These are phyloP conservation scores for Crocodylus rhombifer DNA, from an alignment of 2,797 vertebrate genomes.

Conservation along the genomic window DNA sequence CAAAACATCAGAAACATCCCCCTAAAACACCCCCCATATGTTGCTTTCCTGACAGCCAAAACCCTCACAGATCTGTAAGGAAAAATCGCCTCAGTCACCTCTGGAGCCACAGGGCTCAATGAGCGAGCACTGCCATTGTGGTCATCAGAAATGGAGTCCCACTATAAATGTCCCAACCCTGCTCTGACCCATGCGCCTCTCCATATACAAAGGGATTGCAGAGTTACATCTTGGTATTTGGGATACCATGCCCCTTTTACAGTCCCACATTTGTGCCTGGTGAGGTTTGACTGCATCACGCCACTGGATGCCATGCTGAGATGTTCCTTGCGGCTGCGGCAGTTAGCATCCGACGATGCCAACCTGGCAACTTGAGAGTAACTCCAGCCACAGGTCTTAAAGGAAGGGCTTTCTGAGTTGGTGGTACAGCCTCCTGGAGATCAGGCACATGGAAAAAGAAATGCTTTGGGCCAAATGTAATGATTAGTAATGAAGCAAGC, in stretches of 20 bases:
- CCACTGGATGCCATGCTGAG: not conserved
- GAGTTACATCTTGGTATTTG: not conserved
- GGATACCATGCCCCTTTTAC: not conserved
- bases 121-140: too few relatives aligned
- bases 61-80: not conserved
- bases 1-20: not conserved
- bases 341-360: not conserved
- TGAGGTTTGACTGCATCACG: not conserved
- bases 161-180: not conserved
- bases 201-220: not conserved
- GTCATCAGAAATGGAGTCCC: too few relatives aligned
- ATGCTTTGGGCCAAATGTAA: not conserved
- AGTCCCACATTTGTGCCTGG: not conserved
- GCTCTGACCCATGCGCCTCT: not conserved
- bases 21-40: not conserved
- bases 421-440: not conserved
- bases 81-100: not conserved
- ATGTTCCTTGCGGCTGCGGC: not conserved
- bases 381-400: not conserved
- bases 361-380: not conserved
- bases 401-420: not conserved
- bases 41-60: not conserved
- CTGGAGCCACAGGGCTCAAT: not conserved
- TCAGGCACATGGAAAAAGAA: not conserved
- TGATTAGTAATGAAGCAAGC: not conserved